phyloP scores from a whole-genome alignment of 2,113 vertebrate genomes.

The Sprattus sprattus region DNA sequence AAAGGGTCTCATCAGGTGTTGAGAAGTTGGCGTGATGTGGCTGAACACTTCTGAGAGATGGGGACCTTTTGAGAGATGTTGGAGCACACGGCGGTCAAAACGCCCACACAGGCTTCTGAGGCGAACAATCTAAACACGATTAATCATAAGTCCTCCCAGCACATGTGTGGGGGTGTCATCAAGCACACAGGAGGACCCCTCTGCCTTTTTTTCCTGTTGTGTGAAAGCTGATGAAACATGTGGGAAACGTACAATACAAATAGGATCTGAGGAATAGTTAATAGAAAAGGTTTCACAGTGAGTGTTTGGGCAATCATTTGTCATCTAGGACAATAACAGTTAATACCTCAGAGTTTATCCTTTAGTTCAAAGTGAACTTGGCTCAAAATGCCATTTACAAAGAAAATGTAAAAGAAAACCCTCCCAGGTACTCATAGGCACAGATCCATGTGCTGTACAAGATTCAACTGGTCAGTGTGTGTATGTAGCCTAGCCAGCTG shows the following conservation, averaged over 20 bases:
- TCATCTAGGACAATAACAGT: not conserved
- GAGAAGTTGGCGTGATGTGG: not conserved
- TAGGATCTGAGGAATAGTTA: not conserved
- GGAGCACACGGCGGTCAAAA: not conserved
- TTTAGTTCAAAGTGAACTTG: not conserved
- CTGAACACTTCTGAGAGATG: not conserved
- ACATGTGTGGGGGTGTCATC: not conserved
- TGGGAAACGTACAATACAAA: not conserved
- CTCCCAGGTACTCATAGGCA: not conserved
- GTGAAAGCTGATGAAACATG: not conserved
- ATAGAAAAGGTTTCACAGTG: not conserved
- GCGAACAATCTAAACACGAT: constrained; percentile 14
- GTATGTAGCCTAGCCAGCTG: constrained; percentile 11
- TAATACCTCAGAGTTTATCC: not conserved
- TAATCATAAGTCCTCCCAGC: not conserved
- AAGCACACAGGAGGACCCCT: not conserved
- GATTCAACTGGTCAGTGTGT: not conserved
- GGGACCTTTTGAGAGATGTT: not conserved
- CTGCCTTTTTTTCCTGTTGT: not conserved
- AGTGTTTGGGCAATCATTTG: not conserved
- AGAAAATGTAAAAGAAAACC: not conserved
- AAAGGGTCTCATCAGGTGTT: constrained; percentile 4
- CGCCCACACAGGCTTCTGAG: constrained; percentile 10
- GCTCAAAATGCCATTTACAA: not conserved
- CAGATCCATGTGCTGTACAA: not conserved